Base-by-base conservation (phyloP, 2,888 invertebrate genomes). In the Drosophila heteroneura region DNA sequence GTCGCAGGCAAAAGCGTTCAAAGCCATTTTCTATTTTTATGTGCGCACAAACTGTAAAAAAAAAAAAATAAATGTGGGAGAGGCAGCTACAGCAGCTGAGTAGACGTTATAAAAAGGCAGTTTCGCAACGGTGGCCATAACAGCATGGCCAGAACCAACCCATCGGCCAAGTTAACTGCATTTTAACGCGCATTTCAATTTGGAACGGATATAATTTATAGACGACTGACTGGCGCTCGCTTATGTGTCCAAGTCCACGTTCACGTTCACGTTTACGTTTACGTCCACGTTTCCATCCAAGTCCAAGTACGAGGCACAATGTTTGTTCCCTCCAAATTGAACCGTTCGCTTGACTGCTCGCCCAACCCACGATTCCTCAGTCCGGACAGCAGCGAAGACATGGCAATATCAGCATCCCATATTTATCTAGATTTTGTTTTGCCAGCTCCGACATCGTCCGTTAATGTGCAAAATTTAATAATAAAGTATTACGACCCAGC, bases 101-200 rank as follows among this genome's bases (percentile, higher is more conserved):
- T 74, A 78, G 81, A 76, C 76, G 84, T 85, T 87, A 83, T 87
- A 85, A 85, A 84, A 87, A 81, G 87, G 79, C 85, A 82, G 87
- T 87, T 79, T 79, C 78, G 81, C 87, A 74, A 76, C 79, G 85
- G 32, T 85, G 89, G 89, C 82, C 82, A 88, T 88, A 88, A 85
- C 88, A 85, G 83, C 88, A 80, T 74, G 85, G 79, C 75, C 86
- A 80, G 80, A 71, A 74, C 68, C 69, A 69, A 74, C 51, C 70
- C 73, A 79, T 80, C 86, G 91, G 86, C 88, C 91, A 92, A 91
- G 92, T 91, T 92, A 92, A 92, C 92, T 92, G 92, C 92, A 92
- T 92, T 92, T 92, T 92, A 92, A 92, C 92, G 92, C 92, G 92
- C 92, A 83, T 92, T 92, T 92, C 92, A 92, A 92, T 92, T 92